Evolutionary conservation across 2,797 vertebrate species (phyloP).

Genomic region (Enteromius treurensis): DNA sequence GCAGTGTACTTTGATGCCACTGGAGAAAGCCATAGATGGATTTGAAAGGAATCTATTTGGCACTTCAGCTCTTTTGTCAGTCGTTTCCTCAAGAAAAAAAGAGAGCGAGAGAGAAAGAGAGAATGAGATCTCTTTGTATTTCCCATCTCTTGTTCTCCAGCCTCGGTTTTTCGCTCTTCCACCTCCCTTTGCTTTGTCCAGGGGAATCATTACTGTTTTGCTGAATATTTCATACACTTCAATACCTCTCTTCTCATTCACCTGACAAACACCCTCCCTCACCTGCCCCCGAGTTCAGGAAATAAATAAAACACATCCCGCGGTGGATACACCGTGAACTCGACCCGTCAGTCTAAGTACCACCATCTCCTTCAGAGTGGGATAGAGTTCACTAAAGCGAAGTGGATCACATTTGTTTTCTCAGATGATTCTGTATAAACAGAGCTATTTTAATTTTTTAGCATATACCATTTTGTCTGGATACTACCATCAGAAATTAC

Average conservation of each 20-base stretch:
- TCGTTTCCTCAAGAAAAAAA: constrained; percentile 45
- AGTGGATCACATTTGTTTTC: constrained; percentile 34
- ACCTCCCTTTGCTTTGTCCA: constrained; percentile 50
- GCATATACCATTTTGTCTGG: neutral
- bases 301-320: constrained; percentile 65
- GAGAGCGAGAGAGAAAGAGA: neutral
- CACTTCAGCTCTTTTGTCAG: constrained; percentile 60
- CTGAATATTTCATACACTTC: constrained; percentile 68
- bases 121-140: constrained; percentile 53
- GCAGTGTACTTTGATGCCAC: constrained; percentile 57
- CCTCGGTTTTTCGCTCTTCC: constrained; percentile 51
- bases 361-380: constrained; percentile 28
- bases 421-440: constrained; percentile 6
- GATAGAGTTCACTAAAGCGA: neutral
- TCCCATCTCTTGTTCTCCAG: constrained; percentile 53
- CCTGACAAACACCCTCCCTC: constrained; percentile 56
- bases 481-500: neutral
- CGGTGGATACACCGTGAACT: constrained; percentile 47
- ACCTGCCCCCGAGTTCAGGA: constrained; percentile 57
- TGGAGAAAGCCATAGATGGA: constrained; percentile 54
- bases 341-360: constrained; percentile 49
- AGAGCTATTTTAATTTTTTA: neutral
- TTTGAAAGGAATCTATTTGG: constrained; percentile 61
- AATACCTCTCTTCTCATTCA: constrained; percentile 58
- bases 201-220: constrained; percentile 66